Evolutionary conservation across 2,888 invertebrate genomes (phyloP).

Genomic region (Napeogenes inachia): DNA sequence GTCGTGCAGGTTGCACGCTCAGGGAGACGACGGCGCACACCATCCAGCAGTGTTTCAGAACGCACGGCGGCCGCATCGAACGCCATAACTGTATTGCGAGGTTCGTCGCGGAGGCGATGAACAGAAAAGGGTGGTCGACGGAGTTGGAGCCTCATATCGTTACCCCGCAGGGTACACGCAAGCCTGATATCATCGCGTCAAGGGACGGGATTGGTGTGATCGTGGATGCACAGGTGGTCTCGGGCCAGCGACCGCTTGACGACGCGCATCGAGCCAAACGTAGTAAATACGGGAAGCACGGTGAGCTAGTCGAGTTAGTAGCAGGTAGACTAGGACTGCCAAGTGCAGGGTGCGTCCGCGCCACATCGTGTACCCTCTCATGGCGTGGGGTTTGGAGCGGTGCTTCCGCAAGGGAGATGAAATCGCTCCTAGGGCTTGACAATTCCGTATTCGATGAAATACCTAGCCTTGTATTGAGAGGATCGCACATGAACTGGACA

Average conservation of each 20-base stretch:
- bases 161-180: slow-evolving; percentile 36
- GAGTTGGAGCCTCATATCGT: slow-evolving; percentile 35
- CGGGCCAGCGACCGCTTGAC: slow-evolving; percentile 36
- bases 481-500: slow-evolving; percentile 28
- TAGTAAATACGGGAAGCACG: slow-evolving; percentile 32
- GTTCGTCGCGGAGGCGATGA: slow-evolving; percentile 31
- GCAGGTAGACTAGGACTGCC: slow-evolving; percentile 32
- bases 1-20: slow-evolving; percentile 39
- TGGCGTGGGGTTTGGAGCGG: slow-evolving; percentile 34
- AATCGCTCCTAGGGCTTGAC: slow-evolving; percentile 16
- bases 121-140: slow-evolving; percentile 33
- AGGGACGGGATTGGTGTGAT: slow-evolving; percentile 35
- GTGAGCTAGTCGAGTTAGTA: slow-evolving; percentile 29
- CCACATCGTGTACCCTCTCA: slow-evolving; percentile 32
- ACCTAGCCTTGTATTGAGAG: slow-evolving; percentile 20
- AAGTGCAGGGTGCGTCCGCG: slow-evolving; percentile 15
- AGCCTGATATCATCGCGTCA: slow-evolving; percentile 41
- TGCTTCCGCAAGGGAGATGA: slow-evolving; percentile 14
- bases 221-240: slow-evolving; percentile 45
- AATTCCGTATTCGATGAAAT: neutral
- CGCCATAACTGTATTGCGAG: slow-evolving; percentile 41
- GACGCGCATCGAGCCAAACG: slow-evolving; percentile 34
- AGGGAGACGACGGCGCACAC: slow-evolving; percentile 40
- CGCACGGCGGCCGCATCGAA: slow-evolving; percentile 43
- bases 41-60: slow-evolving; percentile 35